Base-by-base conservation (phyloP, 2,797 vertebrate species). In the Calcarius lapponicus region DNA sequence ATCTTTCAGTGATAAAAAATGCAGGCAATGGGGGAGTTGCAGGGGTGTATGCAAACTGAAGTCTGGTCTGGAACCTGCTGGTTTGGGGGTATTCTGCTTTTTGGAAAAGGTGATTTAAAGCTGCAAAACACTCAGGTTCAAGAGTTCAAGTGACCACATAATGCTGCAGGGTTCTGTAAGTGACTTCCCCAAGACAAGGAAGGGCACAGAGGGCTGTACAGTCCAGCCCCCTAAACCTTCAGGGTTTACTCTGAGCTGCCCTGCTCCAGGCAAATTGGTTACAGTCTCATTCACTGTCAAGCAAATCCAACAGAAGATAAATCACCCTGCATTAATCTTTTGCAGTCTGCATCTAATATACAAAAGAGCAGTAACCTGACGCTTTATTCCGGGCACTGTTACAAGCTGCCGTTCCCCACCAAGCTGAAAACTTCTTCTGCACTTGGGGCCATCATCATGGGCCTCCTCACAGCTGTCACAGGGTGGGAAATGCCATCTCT, bases 301-400 rank as follows among this genome's bases (percentile, higher is more conserved):
- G 29, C 10, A 8, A 96, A 96, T 70, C 56, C 62, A 89, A 10
- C 2, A 5, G 72, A 95, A 94, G 90, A 94, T 70, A 94, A 95
- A 94, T 96, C 90, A 91, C 45, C 69, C 14, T 7, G 13, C 34
- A 10, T 95, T 94, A 91, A 86, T 83, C 56, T 89, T 96, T 54
- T 91, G 89, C 90, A 66, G 72, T 70, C 85, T 81, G 34, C 70
- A 28, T 29, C 75, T 73, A 85, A 86, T 18, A 62, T 13, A 74
- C 20, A 80, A 79, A 91, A 66, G 82, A 94, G 83, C 62, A 83
- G 70, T 91, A 96, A 92, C 67, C 76, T 66, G 80, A 96, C 91
- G 72, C 92, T 90, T 96, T 67, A 94, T 92, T 88, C 94, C 84
- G 20, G 48, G 66, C 74, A 82, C 91, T 65, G 29, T 61, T 90